These are phyloP conservation scores for Trichacis sp. DNA, from an alignment of 2,888 invertebrate species.

Conservation along the genomic window DNA sequence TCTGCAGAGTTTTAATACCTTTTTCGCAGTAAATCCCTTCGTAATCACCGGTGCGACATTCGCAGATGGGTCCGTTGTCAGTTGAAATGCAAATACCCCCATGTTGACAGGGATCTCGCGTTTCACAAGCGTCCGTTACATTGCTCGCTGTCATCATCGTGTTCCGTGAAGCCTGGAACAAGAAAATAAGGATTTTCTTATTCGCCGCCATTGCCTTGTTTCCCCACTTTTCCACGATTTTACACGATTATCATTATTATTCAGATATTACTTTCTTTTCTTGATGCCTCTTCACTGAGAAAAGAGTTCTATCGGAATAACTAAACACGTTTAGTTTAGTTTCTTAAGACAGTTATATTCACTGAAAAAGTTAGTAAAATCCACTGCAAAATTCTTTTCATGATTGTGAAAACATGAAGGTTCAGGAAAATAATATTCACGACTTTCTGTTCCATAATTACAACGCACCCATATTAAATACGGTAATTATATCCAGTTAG, in stretches of 20 bases:
- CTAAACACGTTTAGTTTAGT: too few relatives aligned
- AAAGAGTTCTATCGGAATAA: too few relatives aligned
- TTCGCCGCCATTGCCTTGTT: not conserved
- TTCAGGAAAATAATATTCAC: too few relatives aligned
- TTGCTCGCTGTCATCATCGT: slow-evolving; percentile 70
- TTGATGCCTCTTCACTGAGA: not conserved
- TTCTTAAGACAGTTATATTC: too few relatives aligned
- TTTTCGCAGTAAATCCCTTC: slow-evolving; percentile 95
- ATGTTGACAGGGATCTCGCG: slow-evolving; percentile 92
- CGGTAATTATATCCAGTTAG: too few relatives aligned
- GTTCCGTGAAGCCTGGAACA: slow-evolving; percentile 69
- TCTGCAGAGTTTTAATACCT: slow-evolving; percentile 73
- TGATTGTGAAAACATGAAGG: too few relatives aligned
- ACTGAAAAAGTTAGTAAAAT: too few relatives aligned
- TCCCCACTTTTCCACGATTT: not conserved
- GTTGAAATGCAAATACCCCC: slow-evolving; percentile 96
- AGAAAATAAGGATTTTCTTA: not conserved
- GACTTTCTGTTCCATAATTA: too few relatives aligned
- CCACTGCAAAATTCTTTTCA: too few relatives aligned
- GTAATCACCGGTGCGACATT: slow-evolving; percentile 92
- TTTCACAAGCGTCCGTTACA: slow-evolving; percentile 87
- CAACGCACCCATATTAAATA: too few relatives aligned
- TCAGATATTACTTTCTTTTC: not conserved
- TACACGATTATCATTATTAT: not conserved
- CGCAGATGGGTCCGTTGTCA: slow-evolving; percentile 94